Evolutionary conservation across 1,140 invertebrate genomes (phyloP), one percentile per base, ranked within the genome.

Genomic region (Drosophila bocki): DNA sequence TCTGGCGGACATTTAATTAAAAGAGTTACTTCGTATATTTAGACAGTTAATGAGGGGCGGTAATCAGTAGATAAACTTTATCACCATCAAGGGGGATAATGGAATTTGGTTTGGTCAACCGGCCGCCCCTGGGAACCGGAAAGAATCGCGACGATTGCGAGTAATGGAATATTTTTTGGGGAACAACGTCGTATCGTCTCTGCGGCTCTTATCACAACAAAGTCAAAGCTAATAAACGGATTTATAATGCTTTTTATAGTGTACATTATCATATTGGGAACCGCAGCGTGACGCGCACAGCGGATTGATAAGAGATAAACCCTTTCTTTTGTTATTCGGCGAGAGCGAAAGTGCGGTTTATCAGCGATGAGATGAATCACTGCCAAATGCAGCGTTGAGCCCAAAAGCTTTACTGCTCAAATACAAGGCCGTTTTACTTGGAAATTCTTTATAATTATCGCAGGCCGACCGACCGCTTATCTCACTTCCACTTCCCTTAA

Each of bases 271-370:
- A 22, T 77, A 75, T 83, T 83, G 64, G 44, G 32, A 69, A 61
- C 70, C 79, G 83, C 83, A 87, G 83, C 75, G 70, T 85, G 83
- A 82, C 80, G 84, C 74, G 58, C 44, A 35, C 42, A 41, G 50
- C 19, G 7, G 9, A 76, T 76, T 64, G 74, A 75, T 76, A 76
- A 77, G 74, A 77, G 57, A 57, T 57, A 17, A 48, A 3, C 29
- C 48, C 48, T 47, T 67, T 68, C 53, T 68, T 68, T 47, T 67
- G 53, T 56, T 56, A 37, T 22, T 54, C 9, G 15, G 29, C 41
- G 50, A 75, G 35, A 75, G 71, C 33, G 71, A 75, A 75, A 75
- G 69, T 75, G 69, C 12, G 35, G 8, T 67, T 42, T 60, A 72
- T 72, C 69, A 41, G 19, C 12, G 19, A 50, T 29, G n/a, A 26